Conservation (phyloP, 2,113 vertebrate genomes). For the Daubentonia madagascariensis region DNA sequence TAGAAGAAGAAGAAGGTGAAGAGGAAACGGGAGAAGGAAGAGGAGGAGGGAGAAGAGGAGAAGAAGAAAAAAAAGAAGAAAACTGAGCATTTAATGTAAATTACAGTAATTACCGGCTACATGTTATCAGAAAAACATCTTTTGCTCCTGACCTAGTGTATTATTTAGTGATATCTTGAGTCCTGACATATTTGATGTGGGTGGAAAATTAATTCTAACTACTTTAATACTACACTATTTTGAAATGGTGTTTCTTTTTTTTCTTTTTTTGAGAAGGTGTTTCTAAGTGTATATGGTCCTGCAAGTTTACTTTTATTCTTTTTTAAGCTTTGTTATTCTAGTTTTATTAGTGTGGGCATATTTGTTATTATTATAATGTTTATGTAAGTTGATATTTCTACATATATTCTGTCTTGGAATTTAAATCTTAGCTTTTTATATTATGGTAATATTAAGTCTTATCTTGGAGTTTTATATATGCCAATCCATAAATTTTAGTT, state of each 20-base stretch:
- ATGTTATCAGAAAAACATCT: neutral
- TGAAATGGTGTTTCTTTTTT: neutral
- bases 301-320: neutral
- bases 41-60: neutral
- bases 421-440: neutral
- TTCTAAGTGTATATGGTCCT: neutral
- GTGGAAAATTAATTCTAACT: constrained; percentile 33
- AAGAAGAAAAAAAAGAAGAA: neutral
- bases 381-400: constrained; percentile 41
- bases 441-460: neutral
- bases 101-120: constrained; percentile 8
- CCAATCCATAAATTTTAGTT: neutral
- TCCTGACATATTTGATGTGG: constrained; percentile 47
- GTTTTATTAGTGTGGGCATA: constrained; percentile 36
- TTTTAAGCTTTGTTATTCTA: constrained; percentile 23
- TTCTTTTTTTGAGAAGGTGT: neutral
- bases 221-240: constrained; percentile 38
- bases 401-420: neutral
- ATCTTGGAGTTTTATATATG: neutral
- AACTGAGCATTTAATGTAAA: neutral
- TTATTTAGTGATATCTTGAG: constrained; percentile 23
- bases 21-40: fast-evolving
- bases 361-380: neutral
- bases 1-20: neutral
- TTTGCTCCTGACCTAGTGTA: neutral